These are phyloP conservation scores for Phoebastria nigripes DNA, from an alignment of 2,797 vertebrate genomes.

Conservation along the genomic window DNA sequence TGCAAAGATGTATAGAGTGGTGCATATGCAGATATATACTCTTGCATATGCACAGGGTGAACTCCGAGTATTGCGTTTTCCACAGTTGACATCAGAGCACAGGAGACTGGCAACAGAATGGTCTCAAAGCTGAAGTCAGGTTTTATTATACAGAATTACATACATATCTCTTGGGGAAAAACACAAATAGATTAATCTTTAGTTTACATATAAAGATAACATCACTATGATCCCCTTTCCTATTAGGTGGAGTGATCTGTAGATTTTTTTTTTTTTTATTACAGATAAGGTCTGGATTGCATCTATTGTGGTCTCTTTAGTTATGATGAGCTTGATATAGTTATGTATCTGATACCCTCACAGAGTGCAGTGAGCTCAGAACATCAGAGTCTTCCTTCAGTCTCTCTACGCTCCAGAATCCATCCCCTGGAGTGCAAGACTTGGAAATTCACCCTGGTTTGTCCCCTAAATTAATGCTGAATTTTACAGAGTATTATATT, in stretches of 20 bases:
- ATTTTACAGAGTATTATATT: background rate
- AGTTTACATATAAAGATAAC: background rate
- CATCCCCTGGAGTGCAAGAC: background rate
- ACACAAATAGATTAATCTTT: background rate
- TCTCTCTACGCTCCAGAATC: background rate
- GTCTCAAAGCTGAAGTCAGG: background rate
- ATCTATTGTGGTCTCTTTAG: background rate
- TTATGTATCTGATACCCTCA: background rate
- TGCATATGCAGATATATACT: background rate
- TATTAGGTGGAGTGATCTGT: background rate
- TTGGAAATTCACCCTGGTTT: background rate
- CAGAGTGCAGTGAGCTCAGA: background rate
- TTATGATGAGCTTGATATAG: background rate
- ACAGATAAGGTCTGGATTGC: background rate
- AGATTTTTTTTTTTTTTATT: background rate
- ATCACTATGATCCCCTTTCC: background rate
- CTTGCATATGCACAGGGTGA: background rate
- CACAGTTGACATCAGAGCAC: background rate
- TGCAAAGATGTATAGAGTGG: background rate
- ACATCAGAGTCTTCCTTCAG: background rate
- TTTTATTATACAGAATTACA: background rate
- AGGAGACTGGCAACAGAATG: background rate
- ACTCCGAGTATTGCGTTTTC: fast-evolving
- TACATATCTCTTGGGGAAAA: fast-evolving
- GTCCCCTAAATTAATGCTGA: background rate